phyloP scores from a whole-genome alignment of 2,797 vertebrate genomes.

The Miichthys miiuy region DNA sequence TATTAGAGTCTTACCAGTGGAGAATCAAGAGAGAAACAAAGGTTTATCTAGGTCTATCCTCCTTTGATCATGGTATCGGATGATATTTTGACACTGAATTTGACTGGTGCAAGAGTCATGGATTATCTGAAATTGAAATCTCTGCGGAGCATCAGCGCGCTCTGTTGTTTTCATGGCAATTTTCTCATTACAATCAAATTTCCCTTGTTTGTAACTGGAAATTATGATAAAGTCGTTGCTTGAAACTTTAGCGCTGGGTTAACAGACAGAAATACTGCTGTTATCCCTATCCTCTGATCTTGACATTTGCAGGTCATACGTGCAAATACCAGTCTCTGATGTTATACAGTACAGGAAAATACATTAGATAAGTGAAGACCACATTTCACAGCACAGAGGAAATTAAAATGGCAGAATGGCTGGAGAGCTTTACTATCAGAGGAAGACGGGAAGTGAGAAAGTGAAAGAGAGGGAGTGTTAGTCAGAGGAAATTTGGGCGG shows the following conservation, averaged over 20 bases:
- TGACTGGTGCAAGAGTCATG: not conserved
- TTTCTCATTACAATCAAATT: not conserved
- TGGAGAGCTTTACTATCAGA: not conserved
- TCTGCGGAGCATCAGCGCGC: not conserved
- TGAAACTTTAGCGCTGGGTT: not conserved
- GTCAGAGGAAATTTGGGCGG: constrained; percentile 40
- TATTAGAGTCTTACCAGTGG: not conserved
- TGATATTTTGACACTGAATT: constrained; percentile 18
- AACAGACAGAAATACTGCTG: not conserved
- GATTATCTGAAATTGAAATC: constrained; percentile 36
- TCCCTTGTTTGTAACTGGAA: constrained; percentile 6
- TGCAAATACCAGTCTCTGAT: not conserved
- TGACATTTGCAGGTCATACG: not conserved
- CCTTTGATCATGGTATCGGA: not conserved
- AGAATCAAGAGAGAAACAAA: not conserved
- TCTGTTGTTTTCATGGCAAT: constrained; percentile 8
- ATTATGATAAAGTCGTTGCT: not conserved
- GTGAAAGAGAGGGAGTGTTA: constrained; percentile 19
- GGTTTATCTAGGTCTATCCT: not conserved
- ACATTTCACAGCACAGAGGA: not conserved
- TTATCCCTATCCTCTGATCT: not conserved
- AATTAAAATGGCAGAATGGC: constrained; percentile 14
- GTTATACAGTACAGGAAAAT: not conserved
- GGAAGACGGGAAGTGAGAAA: constrained; percentile 18
- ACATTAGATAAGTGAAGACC: not conserved